Evolutionary conservation across 1,140 invertebrate genomes (phyloP), one percentile per base, ranked within the genome.

Genomic region (Drosophila equinoxialis): DNA sequence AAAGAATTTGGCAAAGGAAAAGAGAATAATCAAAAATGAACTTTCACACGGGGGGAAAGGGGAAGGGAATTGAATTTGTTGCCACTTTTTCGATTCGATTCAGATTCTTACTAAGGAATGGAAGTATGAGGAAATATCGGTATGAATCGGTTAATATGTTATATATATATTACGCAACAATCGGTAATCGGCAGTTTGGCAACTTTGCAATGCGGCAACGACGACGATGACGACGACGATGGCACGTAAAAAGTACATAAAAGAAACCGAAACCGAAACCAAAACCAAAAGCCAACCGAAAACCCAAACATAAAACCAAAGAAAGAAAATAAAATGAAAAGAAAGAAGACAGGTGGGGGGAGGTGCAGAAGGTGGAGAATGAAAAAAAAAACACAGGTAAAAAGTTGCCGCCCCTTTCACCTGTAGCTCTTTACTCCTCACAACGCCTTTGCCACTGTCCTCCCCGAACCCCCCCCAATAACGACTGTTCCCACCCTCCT

Each of bases 321-420:
- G 13, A 35, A 20, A 59, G 58, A 55, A 55, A 42, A n/a, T 26
- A 17, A 37, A 55, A 55, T 39, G 5, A 62, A 59, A 37, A 8
- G 17, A 64, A 30, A 65, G 30, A 51, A 39, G 48, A 55, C 45
- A 70, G 20, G 11, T 26, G 23, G 23, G 23, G 14, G 59, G 13
- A 59, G 42, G 26, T n/a, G n/a, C n/a, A n/a, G n/a, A n/a, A n/a
- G n/a, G n/a, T n/a, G n/a, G n/a, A n/a, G n/a, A n/a, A n/a, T n/a
- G n/a, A n/a, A 17, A 17, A 17, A 0, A 17, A 17, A 17, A 17
- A 17, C 37, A 39, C 37, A 39, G 37, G 37, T 39, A 39, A 39
- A 67, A 39, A 59, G 17, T 73, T 65, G 73, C 69, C 81, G 76
- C 81, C 80, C 80, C 81, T 83, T 84, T 84, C 81, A 84, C 81